Conservation (phyloP, 2,888 invertebrate species). For the Augiades crinisus region DNA sequence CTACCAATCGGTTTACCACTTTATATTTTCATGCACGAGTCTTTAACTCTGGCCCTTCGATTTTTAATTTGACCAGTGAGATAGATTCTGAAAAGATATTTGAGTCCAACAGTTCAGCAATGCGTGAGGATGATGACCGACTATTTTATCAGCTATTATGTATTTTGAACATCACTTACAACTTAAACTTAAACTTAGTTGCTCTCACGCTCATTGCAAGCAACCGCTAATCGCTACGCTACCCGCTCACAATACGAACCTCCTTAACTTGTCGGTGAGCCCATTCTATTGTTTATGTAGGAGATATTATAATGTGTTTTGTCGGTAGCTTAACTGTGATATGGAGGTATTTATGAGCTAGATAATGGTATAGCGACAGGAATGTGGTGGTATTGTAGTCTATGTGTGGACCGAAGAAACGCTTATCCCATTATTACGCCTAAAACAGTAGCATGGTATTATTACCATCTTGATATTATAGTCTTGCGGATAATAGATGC, state of each 20-base stretch:
- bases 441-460: constrained; percentile 16
- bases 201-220: neutral
- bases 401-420: constrained; percentile 24
- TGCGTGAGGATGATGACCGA: too few relatives aligned
- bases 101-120: too few relatives aligned
- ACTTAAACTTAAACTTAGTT: too few relatives aligned
- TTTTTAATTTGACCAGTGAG: too few relatives aligned
- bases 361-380: constrained; percentile 54
- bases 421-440: constrained; percentile 25
- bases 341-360: constrained; percentile 57
- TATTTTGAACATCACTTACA: too few relatives aligned
- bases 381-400: constrained; percentile 41
- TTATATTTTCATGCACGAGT: too few relatives aligned
- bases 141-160: too few relatives aligned
- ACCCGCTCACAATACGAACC: constrained; percentile 33
- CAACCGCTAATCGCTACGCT: neutral
- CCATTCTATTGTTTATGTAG: constrained; percentile 74
- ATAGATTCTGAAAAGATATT: too few relatives aligned
- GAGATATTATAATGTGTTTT: constrained; percentile 76
- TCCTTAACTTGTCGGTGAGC: constrained; percentile 48
- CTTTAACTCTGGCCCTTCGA: too few relatives aligned
- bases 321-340: constrained; percentile 65
- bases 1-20: too few relatives aligned
- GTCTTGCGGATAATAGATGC: constrained; percentile 23
- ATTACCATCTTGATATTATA: constrained; percentile 25